phyloP scores from a whole-genome alignment of 2,888 invertebrate species.

The Microdon myrmicae region DNA sequence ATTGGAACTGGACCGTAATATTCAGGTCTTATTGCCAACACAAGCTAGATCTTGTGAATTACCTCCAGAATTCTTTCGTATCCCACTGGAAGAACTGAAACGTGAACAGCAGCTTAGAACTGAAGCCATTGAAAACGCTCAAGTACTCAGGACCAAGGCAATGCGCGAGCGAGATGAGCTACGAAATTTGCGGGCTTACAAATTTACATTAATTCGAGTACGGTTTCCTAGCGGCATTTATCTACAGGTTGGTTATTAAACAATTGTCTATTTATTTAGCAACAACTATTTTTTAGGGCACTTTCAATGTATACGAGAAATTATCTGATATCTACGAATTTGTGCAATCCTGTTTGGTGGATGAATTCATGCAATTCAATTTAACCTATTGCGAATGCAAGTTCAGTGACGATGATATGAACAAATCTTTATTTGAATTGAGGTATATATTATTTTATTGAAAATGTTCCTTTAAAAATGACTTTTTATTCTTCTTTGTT shows the following conservation, averaged over 20 bases:
- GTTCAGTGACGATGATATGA: constrained; percentile 73
- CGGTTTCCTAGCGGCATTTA: constrained; percentile 89
- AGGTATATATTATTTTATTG: constrained; percentile 54
- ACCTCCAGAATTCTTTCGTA: constrained; percentile 85
- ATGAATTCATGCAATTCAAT: constrained; percentile 75
- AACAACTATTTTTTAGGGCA: constrained; percentile 73
- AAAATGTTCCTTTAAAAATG: background rate
- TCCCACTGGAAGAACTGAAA: constrained; percentile 85
- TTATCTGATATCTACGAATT: constrained; percentile 80
- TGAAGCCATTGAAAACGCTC: constrained; percentile 82
- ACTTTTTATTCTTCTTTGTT: constrained; percentile 63
- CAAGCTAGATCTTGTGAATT: constrained; percentile 78
- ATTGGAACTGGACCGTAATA: constrained; percentile 84
- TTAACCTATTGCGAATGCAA: constrained; percentile 76
- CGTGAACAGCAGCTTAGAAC: constrained; percentile 79
- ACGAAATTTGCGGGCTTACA: constrained; percentile 82
- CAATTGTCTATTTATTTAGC: background rate
- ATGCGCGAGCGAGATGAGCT: constrained; percentile 93
- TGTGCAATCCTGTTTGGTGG: constrained; percentile 79
- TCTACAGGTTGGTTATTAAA: constrained; percentile 72
- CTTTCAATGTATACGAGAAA: constrained; percentile 86
- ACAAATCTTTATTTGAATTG: constrained; percentile 79
- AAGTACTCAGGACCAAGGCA: constrained; percentile 90
- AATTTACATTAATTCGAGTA: constrained; percentile 85
- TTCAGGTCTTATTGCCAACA: constrained; percentile 84